A percentile compares a stretch with the other conserved stretches of the same genome.
These are phyloP conservation scores for Synergus laeviventris DNA, from an alignment of 2,888 invertebrate species.

Conservation along the genomic window DNA sequence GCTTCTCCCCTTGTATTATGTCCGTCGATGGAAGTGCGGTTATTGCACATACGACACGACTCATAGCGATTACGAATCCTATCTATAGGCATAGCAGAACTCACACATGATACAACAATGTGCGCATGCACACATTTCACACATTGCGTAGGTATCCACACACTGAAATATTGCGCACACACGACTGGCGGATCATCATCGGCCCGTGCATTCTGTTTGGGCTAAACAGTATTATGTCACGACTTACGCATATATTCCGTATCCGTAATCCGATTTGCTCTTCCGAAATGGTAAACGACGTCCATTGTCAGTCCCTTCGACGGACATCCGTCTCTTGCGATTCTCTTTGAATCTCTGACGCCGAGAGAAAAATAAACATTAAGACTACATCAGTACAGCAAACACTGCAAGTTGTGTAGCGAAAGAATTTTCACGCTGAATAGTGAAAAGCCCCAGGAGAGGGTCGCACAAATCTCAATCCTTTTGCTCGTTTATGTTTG, in stretches of 20 bases:
- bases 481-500: neutral
- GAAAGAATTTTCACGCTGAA: conserved; percentile 19
- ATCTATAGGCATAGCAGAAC: neutral
- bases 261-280: conserved; percentile 37
- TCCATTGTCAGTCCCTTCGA: neutral
- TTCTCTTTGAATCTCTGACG: conserved; percentile 24
- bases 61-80: conserved; percentile 19
- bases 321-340: conserved; percentile 12
- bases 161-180: neutral
- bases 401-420: conserved; percentile 18
- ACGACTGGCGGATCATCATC: conserved; percentile 6
- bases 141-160: neutral
- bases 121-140: neutral
- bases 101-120: neutral
- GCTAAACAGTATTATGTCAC: conserved; percentile 36
- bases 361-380: conserved; percentile 28
- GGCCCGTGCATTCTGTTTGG: conserved; percentile 21
- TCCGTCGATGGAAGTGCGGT: conserved; percentile 30
- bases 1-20: conserved; percentile 27
- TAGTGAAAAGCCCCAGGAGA: neutral
- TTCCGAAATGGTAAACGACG: conserved; percentile 30
- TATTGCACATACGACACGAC: conserved; percentile 34
- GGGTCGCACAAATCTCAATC: conserved; percentile 11
- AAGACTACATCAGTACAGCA: neutral
- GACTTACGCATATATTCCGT: neutral